phyloP scores from a whole-genome alignment of 2,888 invertebrate genomes.

The Diarsia rubi region DNA sequence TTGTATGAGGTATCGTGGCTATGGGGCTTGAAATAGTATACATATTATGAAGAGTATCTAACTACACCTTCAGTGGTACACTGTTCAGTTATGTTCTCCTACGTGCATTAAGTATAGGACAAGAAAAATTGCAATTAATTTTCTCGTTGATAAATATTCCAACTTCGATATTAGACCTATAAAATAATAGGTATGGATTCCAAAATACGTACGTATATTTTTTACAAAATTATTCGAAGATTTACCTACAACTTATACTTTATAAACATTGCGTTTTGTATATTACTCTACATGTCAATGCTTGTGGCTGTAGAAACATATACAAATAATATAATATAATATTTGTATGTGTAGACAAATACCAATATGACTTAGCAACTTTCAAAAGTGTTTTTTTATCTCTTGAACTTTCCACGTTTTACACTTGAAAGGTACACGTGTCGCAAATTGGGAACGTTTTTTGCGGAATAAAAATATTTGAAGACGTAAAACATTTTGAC shows the following conservation, averaged over 20 bases:
- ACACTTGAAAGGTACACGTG: conserved; percentile 1
- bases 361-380: background rate
- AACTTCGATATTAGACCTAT: background rate
- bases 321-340: too few relatives aligned
- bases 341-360: background rate
- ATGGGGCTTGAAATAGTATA: conserved; percentile 15
- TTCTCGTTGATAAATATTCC: background rate
- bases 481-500: background rate
- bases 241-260: too few relatives aligned
- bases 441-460: conserved; percentile 10
- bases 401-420: background rate
- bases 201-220: background rate
- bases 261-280: background rate
- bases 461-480: conserved; percentile 1
- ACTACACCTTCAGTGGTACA: background rate
- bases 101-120: background rate
- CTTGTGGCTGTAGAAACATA: background rate
- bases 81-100: too few relatives aligned
- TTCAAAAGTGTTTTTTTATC: background rate
- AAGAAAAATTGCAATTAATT: background rate
- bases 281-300: background rate
- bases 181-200: background rate
- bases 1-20: conserved; percentile 17
- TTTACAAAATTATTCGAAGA: background rate
- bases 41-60: background rate